Evolutionary conservation across 2,113 vertebrate genomes (phyloP).

Genomic region (Amblyornis subalaris): DNA sequence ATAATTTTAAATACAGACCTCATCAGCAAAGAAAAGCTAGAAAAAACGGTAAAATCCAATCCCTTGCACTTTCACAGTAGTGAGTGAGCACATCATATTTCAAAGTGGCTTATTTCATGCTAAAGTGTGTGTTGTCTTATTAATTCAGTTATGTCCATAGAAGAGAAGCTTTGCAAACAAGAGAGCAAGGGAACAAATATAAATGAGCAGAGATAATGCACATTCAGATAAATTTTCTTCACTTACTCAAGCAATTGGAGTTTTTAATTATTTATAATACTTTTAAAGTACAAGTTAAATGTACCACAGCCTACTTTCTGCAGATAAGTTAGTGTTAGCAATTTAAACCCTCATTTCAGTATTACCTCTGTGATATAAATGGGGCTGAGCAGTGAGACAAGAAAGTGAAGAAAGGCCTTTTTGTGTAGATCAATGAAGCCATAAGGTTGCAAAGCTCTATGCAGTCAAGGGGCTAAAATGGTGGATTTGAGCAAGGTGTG

Average conservation of each 20-base stretch:
- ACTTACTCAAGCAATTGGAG: background rate
- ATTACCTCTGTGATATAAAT: background rate
- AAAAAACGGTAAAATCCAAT: background rate
- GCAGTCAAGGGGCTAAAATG: background rate
- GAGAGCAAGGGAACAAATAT: background rate
- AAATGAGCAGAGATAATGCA: background rate
- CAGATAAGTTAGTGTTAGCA: background rate
- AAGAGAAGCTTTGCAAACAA: background rate
- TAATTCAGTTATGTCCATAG: background rate
- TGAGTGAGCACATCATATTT: background rate
- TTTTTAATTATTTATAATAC: constrained; percentile 3
- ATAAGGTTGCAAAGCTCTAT: background rate
- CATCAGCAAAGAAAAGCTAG: constrained; percentile 43
- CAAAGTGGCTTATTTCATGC: background rate
- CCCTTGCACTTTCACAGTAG: constrained; percentile 20
- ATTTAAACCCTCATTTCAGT: background rate
- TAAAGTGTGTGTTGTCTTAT: background rate
- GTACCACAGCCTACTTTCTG: background rate
- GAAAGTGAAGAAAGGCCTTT: background rate
- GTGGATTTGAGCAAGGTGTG: background rate
- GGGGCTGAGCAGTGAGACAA: background rate
- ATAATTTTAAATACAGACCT: constrained; percentile 50
- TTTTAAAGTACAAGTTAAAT: background rate
- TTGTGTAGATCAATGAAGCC: background rate
- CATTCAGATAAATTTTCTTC: background rate